These are phyloP conservation scores for Plagodis pulveraria DNA, from an alignment of 2,888 invertebrate genomes.

Conservation along the genomic window DNA sequence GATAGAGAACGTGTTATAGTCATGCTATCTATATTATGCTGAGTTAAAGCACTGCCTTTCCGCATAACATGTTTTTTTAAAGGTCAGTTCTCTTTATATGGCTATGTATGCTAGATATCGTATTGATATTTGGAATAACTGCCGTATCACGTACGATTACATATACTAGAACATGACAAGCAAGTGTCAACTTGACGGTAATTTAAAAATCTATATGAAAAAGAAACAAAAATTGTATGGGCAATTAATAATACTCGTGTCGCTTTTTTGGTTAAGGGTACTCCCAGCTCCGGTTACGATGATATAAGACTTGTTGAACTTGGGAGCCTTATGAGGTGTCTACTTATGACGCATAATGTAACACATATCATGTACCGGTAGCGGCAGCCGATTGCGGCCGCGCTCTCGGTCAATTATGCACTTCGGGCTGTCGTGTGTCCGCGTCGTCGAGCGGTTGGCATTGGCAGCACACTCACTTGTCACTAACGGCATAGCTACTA, in stretches of 20 bases:
- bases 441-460: constrained; percentile 56
- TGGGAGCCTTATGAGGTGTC: constrained; percentile 48
- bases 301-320: constrained; percentile 40
- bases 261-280: constrained; percentile 15
- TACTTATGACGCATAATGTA: constrained; percentile 41
- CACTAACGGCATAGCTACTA: constrained; percentile 16
- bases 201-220: too few relatives aligned
- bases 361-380: constrained; percentile 44
- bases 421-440: constrained; percentile 32
- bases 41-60: constrained; percentile 36
- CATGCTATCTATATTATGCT: constrained; percentile 24
- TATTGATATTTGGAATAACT: constrained; percentile 17
- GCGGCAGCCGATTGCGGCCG: constrained; percentile 48
- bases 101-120: constrained; percentile 14
- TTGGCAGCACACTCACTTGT: constrained; percentile 43
- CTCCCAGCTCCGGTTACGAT: constrained; percentile 34
- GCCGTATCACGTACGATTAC: constrained; percentile 4
- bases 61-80: constrained; percentile 38
- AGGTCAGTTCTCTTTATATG: constrained; percentile 33
- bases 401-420: constrained; percentile 56
- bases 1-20: constrained; percentile 30
- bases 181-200: neutral
- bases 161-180: constrained; percentile 8
- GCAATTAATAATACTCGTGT: neutral
- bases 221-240: neutral